Evolutionary conservation across 1,140 invertebrate genomes (phyloP), one percentile per base, ranked within the genome.

Genomic region (Trichoplusia ni): DNA sequence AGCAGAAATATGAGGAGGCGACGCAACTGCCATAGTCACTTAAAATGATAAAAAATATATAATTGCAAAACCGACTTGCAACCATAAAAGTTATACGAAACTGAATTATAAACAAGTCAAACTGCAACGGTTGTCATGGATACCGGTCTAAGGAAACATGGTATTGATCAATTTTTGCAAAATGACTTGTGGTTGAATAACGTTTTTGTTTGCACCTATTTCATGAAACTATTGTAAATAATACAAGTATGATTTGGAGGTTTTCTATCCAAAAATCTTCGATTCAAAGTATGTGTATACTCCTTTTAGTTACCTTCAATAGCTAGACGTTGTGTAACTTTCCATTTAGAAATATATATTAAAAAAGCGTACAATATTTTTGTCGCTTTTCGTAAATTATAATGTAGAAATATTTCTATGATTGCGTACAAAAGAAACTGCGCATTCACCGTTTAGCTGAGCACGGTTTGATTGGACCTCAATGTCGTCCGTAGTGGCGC

Each of bases 1-100:
- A 14, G 90, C 81, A 8, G 82, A 73, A 44, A 91, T 80, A 79
- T 89, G 84, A 8, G 90, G 90, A 8, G 89, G 79, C 27, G 84
- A 70, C 16, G 49, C 68, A 4, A 69, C 71, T 9, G 75, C 70
- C 81, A 84, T 85, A 9, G 5, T 44, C 4, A 7, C 9, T 25
- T 40, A 9, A 6, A 8, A 21, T 23, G 25, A 38, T 42, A 58
- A 58, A 7, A 16, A 21, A n/a, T 23, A n/a, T 38, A 38, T 19
- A 11, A 4, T 25, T 9, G 5, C 16, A 31, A 35, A 31, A 29
- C 7, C 6, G 13, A 49, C 13, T 7, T 16, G 9, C 14, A 31
- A 31, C 18, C 25, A 3, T 44, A 33, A 42, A 23, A 14, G 2
- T 16, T 37, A 38, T 37, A 38, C 14, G 0, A 14, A 25, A 25